These are phyloP conservation scores for Sphinx pinastri DNA, from an alignment of 2,888 invertebrate genomes.

Conservation along the genomic window DNA sequence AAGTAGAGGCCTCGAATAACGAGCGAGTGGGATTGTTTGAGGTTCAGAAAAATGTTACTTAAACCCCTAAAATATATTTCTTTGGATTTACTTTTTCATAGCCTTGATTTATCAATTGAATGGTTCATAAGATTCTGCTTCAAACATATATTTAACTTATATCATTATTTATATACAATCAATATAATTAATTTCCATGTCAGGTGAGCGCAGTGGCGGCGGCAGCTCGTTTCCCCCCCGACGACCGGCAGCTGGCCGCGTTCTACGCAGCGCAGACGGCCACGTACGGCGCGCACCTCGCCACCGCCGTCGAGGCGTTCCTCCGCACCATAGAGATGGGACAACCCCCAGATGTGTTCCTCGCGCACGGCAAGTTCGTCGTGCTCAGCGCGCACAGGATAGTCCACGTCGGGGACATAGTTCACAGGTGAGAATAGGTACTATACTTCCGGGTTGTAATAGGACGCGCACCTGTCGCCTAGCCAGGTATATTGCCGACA, in stretches of 20 bases:
- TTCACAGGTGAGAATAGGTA: constrained; percentile 82
- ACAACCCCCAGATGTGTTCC: constrained; percentile 96
- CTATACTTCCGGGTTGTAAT: background rate
- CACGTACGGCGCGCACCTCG: constrained; percentile 92
- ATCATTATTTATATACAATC: background rate
- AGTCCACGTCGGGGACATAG: constrained; percentile 97
- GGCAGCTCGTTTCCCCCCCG: constrained; percentile 85
- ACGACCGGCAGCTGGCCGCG: constrained; percentile 92
- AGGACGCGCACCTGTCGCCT: too few relatives aligned
- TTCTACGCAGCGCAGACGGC: constrained; percentile 95
- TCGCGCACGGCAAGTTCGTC: constrained; percentile 97
- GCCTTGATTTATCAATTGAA: too few relatives aligned
- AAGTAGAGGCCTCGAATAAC: too few relatives aligned
- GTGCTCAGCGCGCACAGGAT: constrained; percentile 96
- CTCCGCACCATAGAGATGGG: constrained; percentile 95
- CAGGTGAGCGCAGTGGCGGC: constrained; percentile 81
- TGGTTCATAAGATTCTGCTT: background rate
- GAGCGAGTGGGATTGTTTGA: too few relatives aligned
- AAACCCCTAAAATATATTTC: too few relatives aligned
- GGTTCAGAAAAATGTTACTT: too few relatives aligned
- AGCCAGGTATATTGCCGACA: too few relatives aligned
- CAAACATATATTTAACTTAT: background rate
- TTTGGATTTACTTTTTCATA: too few relatives aligned
- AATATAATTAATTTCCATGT: background rate
- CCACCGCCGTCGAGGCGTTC: constrained; percentile 96